Percentiles rank a stretch among this genome's conserved stretches.
These are phyloP conservation scores for Leptobrachium leishanense DNA, from an alignment of 2,113 vertebrate genomes.

Conservation along the genomic window DNA sequence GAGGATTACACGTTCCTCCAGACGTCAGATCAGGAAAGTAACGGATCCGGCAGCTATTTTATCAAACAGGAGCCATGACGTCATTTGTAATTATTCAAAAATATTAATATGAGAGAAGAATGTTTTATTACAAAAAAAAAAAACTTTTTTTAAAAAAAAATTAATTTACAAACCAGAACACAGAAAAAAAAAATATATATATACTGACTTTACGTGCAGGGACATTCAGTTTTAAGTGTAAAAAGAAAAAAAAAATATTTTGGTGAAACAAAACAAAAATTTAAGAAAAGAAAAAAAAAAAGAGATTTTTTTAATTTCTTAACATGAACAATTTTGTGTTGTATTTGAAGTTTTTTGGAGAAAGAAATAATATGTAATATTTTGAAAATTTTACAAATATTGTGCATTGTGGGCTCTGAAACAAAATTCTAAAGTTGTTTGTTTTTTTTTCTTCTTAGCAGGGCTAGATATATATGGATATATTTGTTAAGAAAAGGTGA, in stretches of 20 bases:
- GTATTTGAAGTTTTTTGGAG: conserved; percentile 93
- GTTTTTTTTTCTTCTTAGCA: conserved; percentile 78
- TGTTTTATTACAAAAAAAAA: conserved; percentile 48
- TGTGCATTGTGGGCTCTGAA: conserved; percentile 77
- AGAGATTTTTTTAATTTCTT: conserved; percentile 78
- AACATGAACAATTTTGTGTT: conserved; percentile 88
- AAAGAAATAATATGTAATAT: conserved; percentile 76
- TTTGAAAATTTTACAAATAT: conserved; percentile 78
- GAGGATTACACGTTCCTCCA: conserved; percentile 92
- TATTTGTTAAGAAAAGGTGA: conserved; percentile 70
- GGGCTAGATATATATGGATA: conserved; percentile 71
- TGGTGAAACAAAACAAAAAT: conserved; percentile 55
- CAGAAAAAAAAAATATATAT: conserved; percentile 61
- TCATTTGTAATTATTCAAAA: conserved; percentile 52
- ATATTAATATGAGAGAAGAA: conserved; percentile 62
- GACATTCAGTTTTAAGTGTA: conserved; percentile 57
- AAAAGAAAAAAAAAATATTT: conserved; percentile 64
- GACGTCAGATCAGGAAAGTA: conserved; percentile 93
- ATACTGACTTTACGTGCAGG: conserved; percentile 72
- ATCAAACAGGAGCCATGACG: conserved; percentile 93
- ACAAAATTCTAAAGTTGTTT: conserved; percentile 66
- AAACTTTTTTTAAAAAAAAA: conserved; percentile 49
- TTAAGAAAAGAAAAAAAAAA: conserved; percentile 23
- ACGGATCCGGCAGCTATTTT: conserved; percentile 93
- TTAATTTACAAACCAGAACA: conserved; percentile 67